Evolutionary conservation across 1,140 invertebrate species (phyloP).

Genomic region (Zaprionus tsacasi): DNA sequence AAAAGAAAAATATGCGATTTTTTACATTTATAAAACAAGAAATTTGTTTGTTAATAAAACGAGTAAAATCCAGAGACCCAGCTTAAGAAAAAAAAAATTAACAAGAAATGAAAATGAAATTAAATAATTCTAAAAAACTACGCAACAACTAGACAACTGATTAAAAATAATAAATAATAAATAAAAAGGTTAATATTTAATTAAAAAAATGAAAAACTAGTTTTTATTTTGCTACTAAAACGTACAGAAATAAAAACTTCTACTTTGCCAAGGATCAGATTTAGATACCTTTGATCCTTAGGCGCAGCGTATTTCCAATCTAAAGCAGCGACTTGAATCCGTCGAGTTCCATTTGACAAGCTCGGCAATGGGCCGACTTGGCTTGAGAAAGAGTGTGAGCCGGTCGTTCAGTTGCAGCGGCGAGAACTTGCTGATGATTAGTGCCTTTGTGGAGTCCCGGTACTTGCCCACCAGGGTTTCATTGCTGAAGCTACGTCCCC

Average conservation of each 20-base stretch:
- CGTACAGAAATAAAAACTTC: constrained; percentile 59
- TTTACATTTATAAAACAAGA: constrained; percentile 78
- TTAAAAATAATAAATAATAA: constrained; percentile 47
- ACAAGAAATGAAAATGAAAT: constrained; percentile 25
- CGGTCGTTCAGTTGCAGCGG: constrained; percentile 72
- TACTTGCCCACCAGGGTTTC: constrained; percentile 63
- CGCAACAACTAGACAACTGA: constrained; percentile 45
- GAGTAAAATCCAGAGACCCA: constrained; percentile 51
- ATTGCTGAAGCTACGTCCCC: constrained; percentile 66
- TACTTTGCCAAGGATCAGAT: constrained; percentile 18
- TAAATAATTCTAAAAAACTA: constrained; percentile 53
- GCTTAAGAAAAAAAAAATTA: constrained; percentile 54
- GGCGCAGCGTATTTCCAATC: constrained; percentile 75
- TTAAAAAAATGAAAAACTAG: constrained; percentile 26
- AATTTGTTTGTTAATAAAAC: constrained; percentile 70
- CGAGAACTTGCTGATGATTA: constrained; percentile 79
- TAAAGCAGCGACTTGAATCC: constrained; percentile 71
- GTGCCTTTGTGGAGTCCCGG: constrained; percentile 71
- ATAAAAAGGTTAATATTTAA: constrained; percentile 32
- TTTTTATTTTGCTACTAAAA: constrained; percentile 78
- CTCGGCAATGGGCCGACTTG: constrained; percentile 77
- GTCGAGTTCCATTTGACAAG: constrained; percentile 74
- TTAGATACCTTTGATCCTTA: constrained; percentile 19
- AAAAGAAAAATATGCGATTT: constrained; percentile 57
- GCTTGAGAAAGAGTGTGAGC: constrained; percentile 78